These are phyloP conservation scores for Diceros bicornis DNA, from an alignment of 2,797 vertebrate species.

Conservation along the genomic window DNA sequence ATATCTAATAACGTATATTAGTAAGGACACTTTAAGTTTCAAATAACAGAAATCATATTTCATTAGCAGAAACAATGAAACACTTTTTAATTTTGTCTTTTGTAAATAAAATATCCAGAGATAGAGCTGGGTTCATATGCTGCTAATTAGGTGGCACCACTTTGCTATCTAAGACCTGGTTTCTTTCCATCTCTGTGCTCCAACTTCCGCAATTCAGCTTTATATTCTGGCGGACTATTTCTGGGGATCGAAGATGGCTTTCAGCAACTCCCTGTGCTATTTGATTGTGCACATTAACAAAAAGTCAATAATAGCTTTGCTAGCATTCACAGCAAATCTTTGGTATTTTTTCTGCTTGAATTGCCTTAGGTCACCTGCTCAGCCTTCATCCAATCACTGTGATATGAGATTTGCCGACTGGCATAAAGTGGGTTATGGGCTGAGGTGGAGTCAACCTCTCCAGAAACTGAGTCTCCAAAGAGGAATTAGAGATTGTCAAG, in stretches of 20 bases:
- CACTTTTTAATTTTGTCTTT: background rate
- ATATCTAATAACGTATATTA: background rate
- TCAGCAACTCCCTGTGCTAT: background rate
- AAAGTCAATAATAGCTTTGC: background rate
- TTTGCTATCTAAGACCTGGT: background rate
- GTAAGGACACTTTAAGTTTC: background rate
- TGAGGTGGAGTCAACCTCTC: background rate
- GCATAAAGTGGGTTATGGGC: background rate
- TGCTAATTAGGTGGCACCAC: background rate
- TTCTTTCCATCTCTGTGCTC: background rate
- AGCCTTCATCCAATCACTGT: background rate
- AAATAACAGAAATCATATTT: conserved; percentile 7
- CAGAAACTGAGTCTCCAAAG: background rate
- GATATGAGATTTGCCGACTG: background rate
- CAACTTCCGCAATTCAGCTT: background rate
- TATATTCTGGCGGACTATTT: background rate
- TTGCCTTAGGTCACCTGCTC: background rate
- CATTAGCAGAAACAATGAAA: background rate
- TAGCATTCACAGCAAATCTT: background rate
- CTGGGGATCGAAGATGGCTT: background rate
- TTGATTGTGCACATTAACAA: background rate
- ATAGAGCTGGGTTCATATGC: background rate
- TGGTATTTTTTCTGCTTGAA: background rate
- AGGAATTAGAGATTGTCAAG: background rate
- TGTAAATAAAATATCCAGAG: background rate